Percentiles rank a stretch among this genome's conserved stretches.
phyloP scores from a whole-genome alignment of 2,113 vertebrate species.

The Falco punctatus region DNA sequence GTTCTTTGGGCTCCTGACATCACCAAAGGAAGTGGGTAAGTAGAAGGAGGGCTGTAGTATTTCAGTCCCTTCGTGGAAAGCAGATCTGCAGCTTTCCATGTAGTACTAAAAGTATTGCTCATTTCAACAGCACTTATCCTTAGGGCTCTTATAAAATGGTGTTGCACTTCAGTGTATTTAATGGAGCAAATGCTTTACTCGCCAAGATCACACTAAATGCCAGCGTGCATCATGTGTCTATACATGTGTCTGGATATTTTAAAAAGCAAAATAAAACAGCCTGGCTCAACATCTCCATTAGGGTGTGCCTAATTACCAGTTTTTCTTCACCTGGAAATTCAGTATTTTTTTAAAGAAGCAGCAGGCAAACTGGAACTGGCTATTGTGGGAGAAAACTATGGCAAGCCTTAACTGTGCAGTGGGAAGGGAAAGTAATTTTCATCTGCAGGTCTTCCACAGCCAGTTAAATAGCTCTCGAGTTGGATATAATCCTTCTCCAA shows the following conservation, averaged over 20 bases:
- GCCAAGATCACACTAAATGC: not conserved
- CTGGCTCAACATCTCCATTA: not conserved
- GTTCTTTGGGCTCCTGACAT: conserved; percentile 93
- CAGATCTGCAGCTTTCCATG: not conserved
- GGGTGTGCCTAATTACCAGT: not conserved
- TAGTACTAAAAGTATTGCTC: not conserved
- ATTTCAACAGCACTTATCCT: not conserved
- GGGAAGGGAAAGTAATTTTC: not conserved
- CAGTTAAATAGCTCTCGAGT: not conserved
- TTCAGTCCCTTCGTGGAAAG: not conserved
- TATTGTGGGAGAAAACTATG: not conserved
- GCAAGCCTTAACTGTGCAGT: not conserved
- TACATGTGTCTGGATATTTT: not conserved
- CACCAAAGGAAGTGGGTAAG: conserved; percentile 95
- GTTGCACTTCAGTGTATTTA: not conserved
- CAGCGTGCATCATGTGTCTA: accelerated
- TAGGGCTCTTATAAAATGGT: not conserved
- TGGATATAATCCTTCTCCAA: not conserved
- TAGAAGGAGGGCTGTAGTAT: not conserved
- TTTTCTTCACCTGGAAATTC: not conserved
- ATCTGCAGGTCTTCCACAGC: not conserved
- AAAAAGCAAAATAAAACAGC: not conserved
- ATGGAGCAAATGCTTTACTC: not conserved
- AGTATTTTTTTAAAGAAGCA: not conserved
- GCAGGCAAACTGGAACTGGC: not conserved